phyloP scores from a whole-genome alignment of 2,113 vertebrate genomes.

The Eidolon helvum region DNA sequence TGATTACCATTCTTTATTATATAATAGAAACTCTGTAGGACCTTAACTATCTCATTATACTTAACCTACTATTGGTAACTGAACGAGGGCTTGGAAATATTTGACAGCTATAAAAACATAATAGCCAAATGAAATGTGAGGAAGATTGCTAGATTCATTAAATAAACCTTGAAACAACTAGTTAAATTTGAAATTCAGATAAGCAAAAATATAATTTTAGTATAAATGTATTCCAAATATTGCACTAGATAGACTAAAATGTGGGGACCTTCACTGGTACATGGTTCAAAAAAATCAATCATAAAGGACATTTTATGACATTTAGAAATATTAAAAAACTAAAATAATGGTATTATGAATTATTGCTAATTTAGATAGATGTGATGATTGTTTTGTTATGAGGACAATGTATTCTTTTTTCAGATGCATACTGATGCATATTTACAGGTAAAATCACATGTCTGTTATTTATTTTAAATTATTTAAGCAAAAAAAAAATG shows the following conservation, averaged over 20 bases:
- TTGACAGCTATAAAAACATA: neutral
- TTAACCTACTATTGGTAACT: neutral
- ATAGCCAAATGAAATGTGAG: neutral
- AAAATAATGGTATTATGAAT: neutral
- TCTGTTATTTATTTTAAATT: neutral
- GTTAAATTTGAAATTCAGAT: neutral
- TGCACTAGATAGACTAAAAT: neutral
- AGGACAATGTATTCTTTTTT: neutral
- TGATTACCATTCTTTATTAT: neutral
- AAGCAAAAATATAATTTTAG: neutral
- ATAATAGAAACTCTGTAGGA: neutral
- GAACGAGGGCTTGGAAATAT: neutral
- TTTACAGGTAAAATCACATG: neutral
- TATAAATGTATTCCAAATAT: neutral
- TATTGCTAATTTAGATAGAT: neutral
- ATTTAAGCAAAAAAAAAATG: neutral
- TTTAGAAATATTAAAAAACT: neutral
- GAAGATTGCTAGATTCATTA: neutral
- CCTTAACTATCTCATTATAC: neutral
- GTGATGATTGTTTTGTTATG: neutral
- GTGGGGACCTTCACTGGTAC: neutral
- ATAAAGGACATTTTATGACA: neutral
- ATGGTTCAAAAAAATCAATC: neutral
- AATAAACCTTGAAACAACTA: neutral
- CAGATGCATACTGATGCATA: neutral